These are phyloP conservation scores for Pipistrellus nathusii DNA, from an alignment of 2,797 vertebrate genomes.

Conservation along the genomic window DNA sequence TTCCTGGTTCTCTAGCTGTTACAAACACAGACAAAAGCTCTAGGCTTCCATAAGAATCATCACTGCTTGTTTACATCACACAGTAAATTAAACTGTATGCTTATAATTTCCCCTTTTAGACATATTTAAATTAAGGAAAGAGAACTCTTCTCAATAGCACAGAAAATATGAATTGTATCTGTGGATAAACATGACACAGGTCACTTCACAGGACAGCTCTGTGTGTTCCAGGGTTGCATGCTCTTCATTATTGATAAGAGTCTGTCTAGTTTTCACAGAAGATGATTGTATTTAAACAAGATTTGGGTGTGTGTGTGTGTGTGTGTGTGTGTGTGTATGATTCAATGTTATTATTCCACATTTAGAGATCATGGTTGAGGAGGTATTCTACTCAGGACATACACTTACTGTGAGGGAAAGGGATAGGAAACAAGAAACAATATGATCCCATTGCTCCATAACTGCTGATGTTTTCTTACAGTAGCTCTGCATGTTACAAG, in stretches of 20 bases:
- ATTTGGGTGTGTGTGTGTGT: background rate
- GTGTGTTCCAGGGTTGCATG: background rate
- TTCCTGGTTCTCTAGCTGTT: slow-evolving; percentile 46
- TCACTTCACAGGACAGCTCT: background rate
- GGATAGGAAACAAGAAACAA: background rate
- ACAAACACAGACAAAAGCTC: background rate
- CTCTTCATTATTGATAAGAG: background rate
- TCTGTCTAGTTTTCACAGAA: background rate
- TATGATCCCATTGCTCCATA: background rate
- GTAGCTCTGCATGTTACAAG: background rate
- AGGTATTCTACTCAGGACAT: background rate
- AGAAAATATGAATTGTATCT: background rate
- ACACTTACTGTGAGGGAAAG: background rate
- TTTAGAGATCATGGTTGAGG: background rate
- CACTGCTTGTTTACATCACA: background rate
- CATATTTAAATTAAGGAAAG: background rate
- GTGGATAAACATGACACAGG: background rate
- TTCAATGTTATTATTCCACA: background rate
- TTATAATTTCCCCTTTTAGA: background rate
- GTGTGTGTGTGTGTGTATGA: background rate
- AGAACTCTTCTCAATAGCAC: background rate
- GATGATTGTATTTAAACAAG: background rate
- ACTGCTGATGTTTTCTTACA: background rate
- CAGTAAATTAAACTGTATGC: background rate
- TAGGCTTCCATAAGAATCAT: background rate